These are phyloP conservation scores for Cuniculus paca DNA, from an alignment of 2,797 vertebrate genomes.

Conservation along the genomic window DNA sequence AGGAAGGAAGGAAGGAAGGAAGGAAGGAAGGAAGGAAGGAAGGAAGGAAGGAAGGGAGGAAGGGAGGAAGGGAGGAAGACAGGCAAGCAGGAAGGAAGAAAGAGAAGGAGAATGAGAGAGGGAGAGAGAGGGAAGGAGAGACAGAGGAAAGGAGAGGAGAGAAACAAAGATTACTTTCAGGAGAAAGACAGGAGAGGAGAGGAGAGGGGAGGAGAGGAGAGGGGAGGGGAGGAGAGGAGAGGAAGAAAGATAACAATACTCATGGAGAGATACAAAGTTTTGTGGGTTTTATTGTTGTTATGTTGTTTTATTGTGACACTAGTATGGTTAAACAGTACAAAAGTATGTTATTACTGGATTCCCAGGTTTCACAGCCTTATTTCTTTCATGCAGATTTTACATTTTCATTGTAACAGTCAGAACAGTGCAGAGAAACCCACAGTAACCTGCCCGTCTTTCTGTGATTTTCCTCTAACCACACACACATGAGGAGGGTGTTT, in stretches of 20 bases:
- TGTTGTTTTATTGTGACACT: not conserved
- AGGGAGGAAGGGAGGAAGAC: no score
- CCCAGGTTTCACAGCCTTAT: not conserved
- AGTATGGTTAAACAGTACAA: not conserved
- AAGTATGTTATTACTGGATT: not conserved
- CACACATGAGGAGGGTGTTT: not conserved
- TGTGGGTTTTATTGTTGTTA: not conserved
- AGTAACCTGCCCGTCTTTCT: no score
- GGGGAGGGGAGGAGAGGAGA: not conserved
- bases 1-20: not conserved
- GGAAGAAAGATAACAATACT: no score
- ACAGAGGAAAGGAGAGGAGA: no score
- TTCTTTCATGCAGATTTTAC: not conserved
- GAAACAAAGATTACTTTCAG: no score
- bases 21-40: no score
- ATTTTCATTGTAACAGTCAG: not conserved
- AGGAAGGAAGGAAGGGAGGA: not conserved
- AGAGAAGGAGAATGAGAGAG: not conserved
- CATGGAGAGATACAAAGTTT: not conserved
- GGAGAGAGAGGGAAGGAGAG: not conserved
- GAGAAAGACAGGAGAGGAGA: no score
- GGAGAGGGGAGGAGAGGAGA: no score
- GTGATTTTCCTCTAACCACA: no score
- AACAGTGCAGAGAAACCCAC: not conserved
- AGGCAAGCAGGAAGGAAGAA: not conserved